A percentile compares a stretch with the other conserved stretches of the same genome.
Conservation (phyloP, 1,140 invertebrate species). For the Eupeodes corollae region DNA sequence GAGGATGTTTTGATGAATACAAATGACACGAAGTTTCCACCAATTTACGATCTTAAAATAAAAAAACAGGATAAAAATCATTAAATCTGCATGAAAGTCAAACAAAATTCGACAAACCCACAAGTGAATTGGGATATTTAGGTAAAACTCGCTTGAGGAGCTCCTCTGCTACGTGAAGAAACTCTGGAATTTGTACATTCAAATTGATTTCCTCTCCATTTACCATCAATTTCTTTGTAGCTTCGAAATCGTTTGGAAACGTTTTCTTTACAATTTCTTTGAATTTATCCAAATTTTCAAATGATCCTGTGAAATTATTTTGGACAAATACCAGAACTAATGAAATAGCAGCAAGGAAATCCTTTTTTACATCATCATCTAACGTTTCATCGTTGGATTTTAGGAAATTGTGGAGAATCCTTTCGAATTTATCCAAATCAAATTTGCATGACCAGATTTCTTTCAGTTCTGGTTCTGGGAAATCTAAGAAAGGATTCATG, state of each 20-base stretch:
- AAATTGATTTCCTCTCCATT: slow-evolving; percentile 53
- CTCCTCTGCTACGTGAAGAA: slow-evolving; percentile 53
- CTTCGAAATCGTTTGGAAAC: slow-evolving; percentile 29
- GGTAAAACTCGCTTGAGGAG: slow-evolving; percentile 47
- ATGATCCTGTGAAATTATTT: slow-evolving; percentile 70
- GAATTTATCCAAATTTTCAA: slow-evolving; percentile 22
- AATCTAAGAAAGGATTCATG: too few species aligned
- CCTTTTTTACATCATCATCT: too few species aligned
- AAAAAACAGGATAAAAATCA: background rate
- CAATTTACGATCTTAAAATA: slow-evolving; percentile 37
- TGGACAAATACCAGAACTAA: slow-evolving; percentile 63
- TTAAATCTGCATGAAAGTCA: slow-evolving; percentile 1
- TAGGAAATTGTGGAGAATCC: too few species aligned
- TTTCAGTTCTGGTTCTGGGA: too few species aligned
- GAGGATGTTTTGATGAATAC: slow-evolving; percentile 61
- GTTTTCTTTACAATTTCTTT: slow-evolving; percentile 11
- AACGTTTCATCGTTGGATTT: too few species aligned
- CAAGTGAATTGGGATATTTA: slow-evolving; percentile 31
- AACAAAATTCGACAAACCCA: slow-evolving; percentile 19
- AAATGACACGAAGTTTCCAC: slow-evolving; percentile 62
- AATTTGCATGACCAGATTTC: too few species aligned
- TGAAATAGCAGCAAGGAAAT: slow-evolving; percentile 29
- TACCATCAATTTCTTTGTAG: slow-evolving; percentile 16
- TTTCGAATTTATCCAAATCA: too few species aligned
- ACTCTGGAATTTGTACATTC: slow-evolving; percentile 50